Conservation (phyloP, 2,113 vertebrate species). For the Phrynocephalus versicolor region DNA sequence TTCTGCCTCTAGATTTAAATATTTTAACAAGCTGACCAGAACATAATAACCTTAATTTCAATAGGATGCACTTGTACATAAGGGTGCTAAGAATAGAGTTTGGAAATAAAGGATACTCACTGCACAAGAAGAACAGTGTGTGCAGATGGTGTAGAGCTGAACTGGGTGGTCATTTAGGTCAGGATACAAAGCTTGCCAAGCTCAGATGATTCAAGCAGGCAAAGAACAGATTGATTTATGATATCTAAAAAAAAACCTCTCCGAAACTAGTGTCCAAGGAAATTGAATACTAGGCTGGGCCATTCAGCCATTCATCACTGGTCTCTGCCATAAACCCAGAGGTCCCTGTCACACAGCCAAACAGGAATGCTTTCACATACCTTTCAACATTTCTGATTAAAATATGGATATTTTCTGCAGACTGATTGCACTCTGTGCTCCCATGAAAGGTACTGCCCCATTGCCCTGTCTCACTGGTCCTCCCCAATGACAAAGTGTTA, state of each 20-base stretch:
- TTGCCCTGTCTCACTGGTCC: background rate
- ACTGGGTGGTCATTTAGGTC: background rate
- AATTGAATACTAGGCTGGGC: background rate
- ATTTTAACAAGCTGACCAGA: too few relatives aligned
- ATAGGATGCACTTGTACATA: too few relatives aligned
- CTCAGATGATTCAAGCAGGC: background rate
- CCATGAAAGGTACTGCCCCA: background rate
- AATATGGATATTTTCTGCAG: background rate
- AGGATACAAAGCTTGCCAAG: background rate
- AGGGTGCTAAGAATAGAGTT: too few relatives aligned
- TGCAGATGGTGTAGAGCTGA: background rate
- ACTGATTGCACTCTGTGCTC: background rate
- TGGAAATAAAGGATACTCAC: background rate
- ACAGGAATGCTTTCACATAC: background rate
- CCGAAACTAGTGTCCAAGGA: background rate
- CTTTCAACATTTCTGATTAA: background rate
- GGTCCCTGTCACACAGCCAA: background rate
- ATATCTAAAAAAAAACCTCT: background rate
- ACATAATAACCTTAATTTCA: too few relatives aligned
- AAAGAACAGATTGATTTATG: background rate
- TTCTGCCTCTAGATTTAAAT: too few relatives aligned
- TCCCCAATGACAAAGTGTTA: background rate
- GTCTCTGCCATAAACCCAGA: background rate
- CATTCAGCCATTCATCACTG: background rate
- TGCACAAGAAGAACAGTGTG: background rate